Percentiles rank a stretch among this genome's conserved stretches.
These are phyloP conservation scores for Porites australiensis DNA, from an alignment of 64 coral and sea anemone species.

Conservation along the genomic window DNA sequence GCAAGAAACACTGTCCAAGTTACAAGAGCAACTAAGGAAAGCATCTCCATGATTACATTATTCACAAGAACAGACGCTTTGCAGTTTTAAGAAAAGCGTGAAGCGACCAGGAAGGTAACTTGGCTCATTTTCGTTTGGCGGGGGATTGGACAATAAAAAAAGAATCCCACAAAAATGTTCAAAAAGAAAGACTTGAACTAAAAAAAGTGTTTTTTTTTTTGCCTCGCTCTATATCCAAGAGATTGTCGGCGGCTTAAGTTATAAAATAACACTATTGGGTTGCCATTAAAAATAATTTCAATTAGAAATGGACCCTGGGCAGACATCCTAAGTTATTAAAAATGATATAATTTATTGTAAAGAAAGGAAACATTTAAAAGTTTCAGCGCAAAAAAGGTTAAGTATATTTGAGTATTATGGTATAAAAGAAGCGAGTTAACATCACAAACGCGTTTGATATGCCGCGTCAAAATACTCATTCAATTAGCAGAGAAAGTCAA, in stretches of 20 bases:
- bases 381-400: background rate
- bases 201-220: background rate
- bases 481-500: slow-evolving; percentile 19
- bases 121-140: background rate
- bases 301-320: background rate
- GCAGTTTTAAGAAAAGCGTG: background rate
- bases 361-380: background rate
- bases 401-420: background rate
- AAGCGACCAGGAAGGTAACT: background rate
- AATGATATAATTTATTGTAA: background rate
- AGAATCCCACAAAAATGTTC: background rate
- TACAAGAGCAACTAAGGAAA: slow-evolving; percentile 85
- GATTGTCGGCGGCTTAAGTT: background rate
- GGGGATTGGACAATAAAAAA: background rate
- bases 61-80: background rate
- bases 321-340: background rate
- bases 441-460: slow-evolving; percentile 20
- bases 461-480: background rate
- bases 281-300: background rate
- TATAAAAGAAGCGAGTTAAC: background rate
- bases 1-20: slow-evolving; percentile 89
- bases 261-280: background rate
- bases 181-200: background rate
- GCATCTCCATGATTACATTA: background rate
- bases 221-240: background rate